Percentiles rank a stretch among this genome's conserved stretches.
These are phyloP conservation scores for Nasonia giraulti DNA, from an alignment of 1,140 invertebrate genomes.

Conservation along the genomic window DNA sequence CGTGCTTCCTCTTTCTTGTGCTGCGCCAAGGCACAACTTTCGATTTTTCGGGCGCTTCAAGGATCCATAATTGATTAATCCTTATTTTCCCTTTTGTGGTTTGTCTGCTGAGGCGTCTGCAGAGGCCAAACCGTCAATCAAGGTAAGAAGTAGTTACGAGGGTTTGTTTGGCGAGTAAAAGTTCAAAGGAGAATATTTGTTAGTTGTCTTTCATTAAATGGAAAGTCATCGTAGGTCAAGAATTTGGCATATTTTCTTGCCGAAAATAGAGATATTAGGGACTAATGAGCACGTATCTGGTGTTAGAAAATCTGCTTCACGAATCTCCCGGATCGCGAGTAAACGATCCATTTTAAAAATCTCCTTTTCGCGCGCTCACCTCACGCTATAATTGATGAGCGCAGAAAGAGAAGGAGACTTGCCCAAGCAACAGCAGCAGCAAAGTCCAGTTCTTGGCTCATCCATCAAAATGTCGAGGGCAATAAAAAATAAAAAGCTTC, in stretches of 20 bases:
- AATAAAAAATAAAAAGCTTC: constrained; percentile 48
- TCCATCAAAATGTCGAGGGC: constrained; percentile 39
- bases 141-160: not conserved
- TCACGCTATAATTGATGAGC: constrained; percentile 35
- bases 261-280: not conserved
- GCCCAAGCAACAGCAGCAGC: not conserved
- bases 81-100: constrained; percentile 48
- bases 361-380: constrained; percentile 4
- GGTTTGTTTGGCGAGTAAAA: too few relatives aligned
- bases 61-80: constrained; percentile 66
- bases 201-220: too few relatives aligned
- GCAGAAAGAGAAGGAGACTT: not conserved
- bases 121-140: too few relatives aligned
- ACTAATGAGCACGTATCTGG: not conserved
- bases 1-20: constrained; percentile 52
- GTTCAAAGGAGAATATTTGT: too few relatives aligned
- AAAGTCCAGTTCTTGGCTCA: not conserved
- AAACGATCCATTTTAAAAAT: constrained; percentile 34
- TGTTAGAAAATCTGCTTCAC: not conserved
- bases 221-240: too few relatives aligned
- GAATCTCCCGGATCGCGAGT: constrained; percentile 7
- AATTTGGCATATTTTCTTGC: too few relatives aligned
- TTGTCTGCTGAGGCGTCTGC: not conserved
- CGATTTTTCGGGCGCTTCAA: constrained; percentile 55
- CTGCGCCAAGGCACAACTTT: constrained; percentile 11